Evolutionary conservation across 2,113 vertebrate species (phyloP).

Genomic region (Forbesichthys papilliferus): DNA sequence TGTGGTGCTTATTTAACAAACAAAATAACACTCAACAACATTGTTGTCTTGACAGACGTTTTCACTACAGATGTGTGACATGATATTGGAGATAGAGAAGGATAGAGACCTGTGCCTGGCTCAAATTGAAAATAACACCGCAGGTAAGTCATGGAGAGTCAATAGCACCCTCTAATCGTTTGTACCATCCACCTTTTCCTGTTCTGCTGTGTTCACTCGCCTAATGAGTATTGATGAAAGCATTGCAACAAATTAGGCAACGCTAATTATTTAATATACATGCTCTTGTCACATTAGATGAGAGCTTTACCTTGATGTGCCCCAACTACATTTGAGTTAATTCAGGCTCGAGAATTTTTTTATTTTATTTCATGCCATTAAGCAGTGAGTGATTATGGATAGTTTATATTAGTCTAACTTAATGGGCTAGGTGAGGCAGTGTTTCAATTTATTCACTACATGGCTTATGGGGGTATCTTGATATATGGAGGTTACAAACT

Average conservation of each 20-base stretch:
- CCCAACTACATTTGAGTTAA: not conserved
- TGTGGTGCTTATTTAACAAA: not conserved
- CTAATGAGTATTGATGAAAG: slow-evolving; percentile 2
- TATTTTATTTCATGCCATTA: not conserved
- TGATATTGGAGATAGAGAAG: slow-evolving; percentile 55
- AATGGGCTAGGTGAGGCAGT: not conserved
- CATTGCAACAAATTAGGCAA: slow-evolving; percentile 15
- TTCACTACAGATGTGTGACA: slow-evolving; percentile 63
- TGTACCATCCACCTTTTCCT: not conserved
- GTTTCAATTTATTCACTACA: slow-evolving; percentile 12
- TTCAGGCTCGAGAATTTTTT: slow-evolving; percentile 5
- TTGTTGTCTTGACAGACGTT: slow-evolving; percentile 52
- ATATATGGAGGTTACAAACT: not conserved
- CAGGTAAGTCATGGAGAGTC: slow-evolving; percentile 45
- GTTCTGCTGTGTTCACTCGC: not conserved
- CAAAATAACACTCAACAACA: not conserved
- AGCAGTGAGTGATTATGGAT: not conserved
- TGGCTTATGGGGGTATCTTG: not conserved
- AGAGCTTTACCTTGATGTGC: slow-evolving; percentile 5
- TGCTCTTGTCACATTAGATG: slow-evolving; percentile 10
- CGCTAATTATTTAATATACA: slow-evolving; percentile 6
- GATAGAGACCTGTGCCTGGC: slow-evolving; percentile 54
- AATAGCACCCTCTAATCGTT: not conserved
- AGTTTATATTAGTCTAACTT: not conserved
- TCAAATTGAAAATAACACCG: slow-evolving; percentile 61